Evolutionary conservation across 1,140 invertebrate genomes (phyloP), one percentile per base, ranked within the genome.

Genomic region (Bombus picipes): DNA sequence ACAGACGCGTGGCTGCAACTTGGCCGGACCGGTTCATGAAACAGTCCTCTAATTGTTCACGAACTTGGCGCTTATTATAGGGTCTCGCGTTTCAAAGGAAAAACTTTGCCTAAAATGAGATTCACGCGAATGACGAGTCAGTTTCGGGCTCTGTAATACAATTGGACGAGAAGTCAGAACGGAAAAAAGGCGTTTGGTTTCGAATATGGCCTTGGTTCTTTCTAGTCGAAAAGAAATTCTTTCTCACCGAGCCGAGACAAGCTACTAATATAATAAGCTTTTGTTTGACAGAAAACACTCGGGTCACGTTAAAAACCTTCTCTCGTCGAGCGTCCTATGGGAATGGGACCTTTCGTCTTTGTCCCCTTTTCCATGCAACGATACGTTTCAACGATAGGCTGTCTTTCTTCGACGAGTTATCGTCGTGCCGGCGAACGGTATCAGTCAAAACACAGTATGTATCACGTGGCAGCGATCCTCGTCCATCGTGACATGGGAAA

Each of bases 401-500:
- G 81, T 89, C 85, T 79, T 89, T 89, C 81, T 65, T 78, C 65
- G 41, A 71, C 65, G 37, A 53, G 68, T 53, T 62, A 9, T 13
- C 47, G 47, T 53, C 18, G 18, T 13, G 75, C 0, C 32, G 0
- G 1, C 28, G 13, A 59, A 62, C 68, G 57, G 57, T 88, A 86
- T 86, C 78, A 76, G 77, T 89, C 84, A 86, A 88, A 90, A 89
- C 65, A 83, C 8, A 10, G 80, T 81, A 87, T 84, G 80, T 73
- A 84, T 87, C 88, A 87, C 76, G 72, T 90, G 88, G 85, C 87
- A 43, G 32, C 65, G 59, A 89, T 83, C 81, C 34, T 12, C 43
- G 77, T 87, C 68, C 32, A 62, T 83, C 43, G 62, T 84, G 85
- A 78, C 89, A 89, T 89, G 87, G 85, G 88, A 85, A 88, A 89